Evolutionary conservation across 2,113 vertebrate genomes (phyloP), one percentile per base, ranked within the genome.

Genomic region (Electrona antarctica): DNA sequence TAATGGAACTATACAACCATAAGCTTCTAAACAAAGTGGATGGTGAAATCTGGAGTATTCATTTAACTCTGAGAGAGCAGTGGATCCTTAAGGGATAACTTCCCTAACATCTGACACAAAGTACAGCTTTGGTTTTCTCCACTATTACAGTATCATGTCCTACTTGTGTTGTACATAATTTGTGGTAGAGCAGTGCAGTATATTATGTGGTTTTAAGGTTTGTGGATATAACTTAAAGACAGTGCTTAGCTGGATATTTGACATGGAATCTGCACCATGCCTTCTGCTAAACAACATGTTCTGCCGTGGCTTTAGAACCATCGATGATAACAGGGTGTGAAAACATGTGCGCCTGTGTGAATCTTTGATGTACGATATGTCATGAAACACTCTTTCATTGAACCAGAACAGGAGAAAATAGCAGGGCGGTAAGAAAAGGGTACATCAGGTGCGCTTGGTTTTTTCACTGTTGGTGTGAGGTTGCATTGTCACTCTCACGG

Each of bases 331-430:
- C 78, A 89, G 84, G 83, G 81, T 80, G 61, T 78, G 81, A 78
- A 88, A 87, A 81, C 84, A 84, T 78, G 79, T 33, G 21, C 69
- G 62, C 71, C 51, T 65, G 67, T 71, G 76, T 63, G 61, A 81
- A 85, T 77, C 80, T 85, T 79, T 85, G 80, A 85, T 83, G 79
- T 84, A 76, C 61, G 77, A 86, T 81, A 81, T 87, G 84, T 88
- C 83, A 79, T 50, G 52, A 61, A 80, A 79, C 78, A 69, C 79
- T 82, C 80, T 86, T 82, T 88, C 77, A 87, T 84, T 84, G 81
- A 80, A 80, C 71, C 74, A 67, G 56, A 14, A 47, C 0, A 0
- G 69, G 63, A 72, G 71, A 74, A 78, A 80, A 78, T 10, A 79
- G 67, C 71, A 76, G 60, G 12, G 6, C 21, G 55, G 61, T 41